These are phyloP conservation scores for Tipula helvola DNA, from an alignment of 2,888 invertebrate genomes.

Conservation along the genomic window DNA sequence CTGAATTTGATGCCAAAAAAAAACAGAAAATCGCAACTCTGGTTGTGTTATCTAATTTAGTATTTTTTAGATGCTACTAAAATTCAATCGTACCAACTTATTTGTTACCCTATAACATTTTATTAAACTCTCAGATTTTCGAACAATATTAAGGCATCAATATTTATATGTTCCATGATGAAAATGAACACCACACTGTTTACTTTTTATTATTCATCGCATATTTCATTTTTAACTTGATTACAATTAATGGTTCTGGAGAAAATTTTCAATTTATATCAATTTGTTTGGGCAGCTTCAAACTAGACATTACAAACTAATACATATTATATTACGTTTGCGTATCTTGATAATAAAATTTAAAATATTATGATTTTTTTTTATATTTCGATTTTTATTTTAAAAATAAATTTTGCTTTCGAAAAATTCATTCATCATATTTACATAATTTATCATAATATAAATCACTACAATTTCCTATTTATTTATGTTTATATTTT, in stretches of 20 bases:
- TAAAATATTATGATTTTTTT: background rate
- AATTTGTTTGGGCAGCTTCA: background rate
- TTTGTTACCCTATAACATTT: too few species aligned
- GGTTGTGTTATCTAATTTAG: too few species aligned
- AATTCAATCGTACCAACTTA: too few species aligned
- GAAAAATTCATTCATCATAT: background rate
- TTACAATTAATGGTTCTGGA: background rate
- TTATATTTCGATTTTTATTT: background rate
- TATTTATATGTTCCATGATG: background rate
- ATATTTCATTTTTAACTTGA: background rate
- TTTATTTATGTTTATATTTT: background rate
- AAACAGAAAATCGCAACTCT: too few species aligned
- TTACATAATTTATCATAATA: background rate
- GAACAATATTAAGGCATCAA: background rate
- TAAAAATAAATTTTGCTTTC: background rate
- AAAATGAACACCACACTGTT: background rate
- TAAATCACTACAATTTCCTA: background rate
- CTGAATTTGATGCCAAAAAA: too few species aligned
- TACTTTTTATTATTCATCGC: background rate
- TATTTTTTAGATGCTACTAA: too few species aligned
- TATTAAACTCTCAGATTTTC: too few species aligned
- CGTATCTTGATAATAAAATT: background rate
- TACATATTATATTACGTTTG: background rate
- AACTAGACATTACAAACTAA: background rate
- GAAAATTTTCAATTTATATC: background rate